Base-by-base conservation (phyloP, 2,113 vertebrate species). In the Campylomormyrus numenius region DNA sequence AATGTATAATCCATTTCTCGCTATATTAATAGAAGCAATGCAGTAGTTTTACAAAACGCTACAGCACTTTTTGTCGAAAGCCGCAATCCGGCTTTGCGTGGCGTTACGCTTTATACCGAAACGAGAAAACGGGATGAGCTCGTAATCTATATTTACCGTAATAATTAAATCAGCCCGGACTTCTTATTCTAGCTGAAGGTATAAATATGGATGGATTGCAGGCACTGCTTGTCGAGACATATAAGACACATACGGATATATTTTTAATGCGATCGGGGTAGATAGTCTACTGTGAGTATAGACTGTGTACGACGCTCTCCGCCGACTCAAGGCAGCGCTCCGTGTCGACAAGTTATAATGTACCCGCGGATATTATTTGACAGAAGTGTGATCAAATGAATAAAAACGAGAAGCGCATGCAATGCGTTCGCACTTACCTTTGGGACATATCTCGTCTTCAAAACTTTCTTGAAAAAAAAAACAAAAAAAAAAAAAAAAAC, bases 391-490 rank as follows among this genome's bases (percentile, higher is more conserved):
- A 70, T 13, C n/a, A 27, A 70, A 27, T 31, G n/a, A 13, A 31
- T 70, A 70, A 70, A 70, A 70, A 86, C 46, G 10, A 45, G 15
- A 21, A 77, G 19, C 58, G 42, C 48, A 19, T 86, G 74, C 77
- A 35, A 24, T 88, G 31, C 10, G 49, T 24, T 48, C 56, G 27
- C 53, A 89, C 92, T 93, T 90, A 94, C 93, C 92, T 92, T 74
- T 85, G 62, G 27, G 88, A 92, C 92, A 93, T 93, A 87, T 91
- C 89, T 84, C 19, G 19, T 56, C 19, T 56, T 56, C 89, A 92
- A 90, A 88, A 74, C 46, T 35, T 88, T 62, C 87, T 88, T 52
- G n/a, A 0, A 21, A 53, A 49, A 49, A 49, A 48, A 85, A 87
- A 90, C 31, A 77, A 87, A 35, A 0, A 19, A 53, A 49, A 53